These are phyloP conservation scores for Noctua comes DNA, from an alignment of 2,888 invertebrate species.

Conservation along the genomic window DNA sequence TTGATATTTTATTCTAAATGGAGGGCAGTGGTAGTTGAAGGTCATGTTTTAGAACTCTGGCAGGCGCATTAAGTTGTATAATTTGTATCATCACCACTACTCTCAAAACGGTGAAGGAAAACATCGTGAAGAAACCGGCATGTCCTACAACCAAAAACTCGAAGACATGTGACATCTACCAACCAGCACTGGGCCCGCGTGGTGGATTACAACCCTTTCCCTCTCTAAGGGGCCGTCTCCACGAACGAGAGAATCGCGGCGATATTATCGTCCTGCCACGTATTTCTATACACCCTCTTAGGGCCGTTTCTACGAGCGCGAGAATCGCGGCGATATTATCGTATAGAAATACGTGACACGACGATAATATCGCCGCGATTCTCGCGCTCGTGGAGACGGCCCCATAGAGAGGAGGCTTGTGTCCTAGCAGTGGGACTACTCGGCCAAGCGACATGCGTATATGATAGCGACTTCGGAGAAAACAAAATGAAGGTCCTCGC, in stretches of 20 bases:
- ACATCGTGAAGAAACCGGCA: not conserved
- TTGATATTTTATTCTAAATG: slow-evolving; percentile 15
- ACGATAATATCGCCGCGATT: no score
- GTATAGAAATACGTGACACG: no score
- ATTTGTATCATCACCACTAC: not conserved
- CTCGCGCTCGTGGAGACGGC: no score
- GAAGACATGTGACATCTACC: not conserved
- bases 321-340: no score
- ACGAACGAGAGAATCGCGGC: no score
- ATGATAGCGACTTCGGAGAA: not conserved
- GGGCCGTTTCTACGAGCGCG: no score
- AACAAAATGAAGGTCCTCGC: not conserved
- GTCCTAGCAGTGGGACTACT: not conserved
- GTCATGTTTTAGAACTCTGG: not conserved
- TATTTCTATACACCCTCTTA: no score
- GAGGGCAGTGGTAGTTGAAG: not conserved
- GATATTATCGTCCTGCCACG: no score
- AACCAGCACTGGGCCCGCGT: not conserved
- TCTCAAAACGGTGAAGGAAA: not conserved
- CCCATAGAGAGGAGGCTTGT: no score
- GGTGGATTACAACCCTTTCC: not conserved
- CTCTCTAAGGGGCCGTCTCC: no score
- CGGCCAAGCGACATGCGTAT: not conserved
- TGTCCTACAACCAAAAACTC: not conserved
- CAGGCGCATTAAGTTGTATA: not conserved